Evolutionary conservation across 2,113 vertebrate genomes (phyloP).

Genomic region (Chaenocephalus aceratus): DNA sequence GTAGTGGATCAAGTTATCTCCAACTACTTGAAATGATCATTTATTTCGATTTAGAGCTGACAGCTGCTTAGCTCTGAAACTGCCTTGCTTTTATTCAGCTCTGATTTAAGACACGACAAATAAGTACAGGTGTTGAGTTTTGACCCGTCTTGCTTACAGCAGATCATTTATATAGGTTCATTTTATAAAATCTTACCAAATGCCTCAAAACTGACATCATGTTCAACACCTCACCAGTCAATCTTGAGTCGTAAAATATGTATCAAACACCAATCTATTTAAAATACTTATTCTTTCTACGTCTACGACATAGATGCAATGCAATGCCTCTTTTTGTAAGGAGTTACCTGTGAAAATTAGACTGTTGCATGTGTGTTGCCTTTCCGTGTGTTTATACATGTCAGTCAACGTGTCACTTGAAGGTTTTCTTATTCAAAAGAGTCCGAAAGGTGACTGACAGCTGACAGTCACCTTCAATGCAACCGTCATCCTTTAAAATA

Average conservation of each 20-base stretch:
- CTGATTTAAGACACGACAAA: neutral
- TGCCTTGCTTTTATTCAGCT: neutral
- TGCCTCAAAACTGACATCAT: neutral
- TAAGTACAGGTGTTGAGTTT: neutral
- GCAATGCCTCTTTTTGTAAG: too few relatives aligned
- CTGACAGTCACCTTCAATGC: conserved; percentile 18
- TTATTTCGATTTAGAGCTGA: neutral
- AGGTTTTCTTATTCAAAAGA: conserved; percentile 18
- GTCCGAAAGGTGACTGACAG: conserved; percentile 2
- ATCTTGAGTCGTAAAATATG: neutral
- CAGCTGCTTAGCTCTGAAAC: neutral
- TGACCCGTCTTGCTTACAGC: neutral
- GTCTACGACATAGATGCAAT: too few relatives aligned
- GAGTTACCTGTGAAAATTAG: neutral
- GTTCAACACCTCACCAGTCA: neutral
- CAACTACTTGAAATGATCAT: neutral
- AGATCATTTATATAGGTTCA: neutral
- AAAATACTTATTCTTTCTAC: too few relatives aligned
- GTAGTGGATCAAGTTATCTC: neutral
- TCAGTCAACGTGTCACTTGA: conserved; percentile 20
- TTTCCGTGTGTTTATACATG: neutral
- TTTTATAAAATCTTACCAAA: neutral
- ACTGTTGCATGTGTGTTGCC: neutral
- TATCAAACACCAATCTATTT: too few relatives aligned
- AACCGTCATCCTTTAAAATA: neutral